A percentile compares a stretch with the other conserved stretches of the same genome.
Conservation (phyloP, 2,888 invertebrate genomes). For the Homarus gammarus region DNA sequence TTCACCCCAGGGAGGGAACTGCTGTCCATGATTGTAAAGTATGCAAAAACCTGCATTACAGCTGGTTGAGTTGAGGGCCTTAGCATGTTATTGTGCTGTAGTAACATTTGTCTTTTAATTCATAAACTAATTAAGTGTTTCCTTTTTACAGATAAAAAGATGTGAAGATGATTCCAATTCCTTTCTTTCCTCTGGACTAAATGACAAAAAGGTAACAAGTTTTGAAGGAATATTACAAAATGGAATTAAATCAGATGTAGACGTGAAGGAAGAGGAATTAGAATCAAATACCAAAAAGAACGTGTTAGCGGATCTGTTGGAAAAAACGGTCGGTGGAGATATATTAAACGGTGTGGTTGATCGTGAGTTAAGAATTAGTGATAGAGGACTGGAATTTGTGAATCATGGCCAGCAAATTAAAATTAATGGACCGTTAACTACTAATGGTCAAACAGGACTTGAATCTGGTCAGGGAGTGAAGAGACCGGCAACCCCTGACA, state of each 20-base stretch:
- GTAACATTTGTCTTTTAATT: neutral
- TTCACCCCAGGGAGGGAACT: no score
- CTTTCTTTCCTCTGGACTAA: constrained; percentile 34
- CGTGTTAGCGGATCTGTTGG: constrained; percentile 90
- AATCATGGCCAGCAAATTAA: constrained; percentile 61
- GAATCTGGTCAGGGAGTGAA: constrained; percentile 67
- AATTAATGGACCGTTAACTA: constrained; percentile 58
- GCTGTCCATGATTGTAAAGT: no score
- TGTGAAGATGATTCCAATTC: constrained; percentile 66
- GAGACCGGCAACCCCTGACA: constrained; percentile 73
- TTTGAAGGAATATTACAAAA: constrained; percentile 75
- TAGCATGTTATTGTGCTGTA: neutral
- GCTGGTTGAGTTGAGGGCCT: no score
- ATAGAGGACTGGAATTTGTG: constrained; percentile 83
- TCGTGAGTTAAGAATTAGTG: constrained; percentile 82
- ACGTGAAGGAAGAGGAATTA: constrained; percentile 48
- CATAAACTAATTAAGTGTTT: neutral
- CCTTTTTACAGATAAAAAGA: constrained; percentile 62
- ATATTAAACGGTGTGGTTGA: constrained; percentile 77
- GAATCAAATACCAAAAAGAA: constrained; percentile 77
- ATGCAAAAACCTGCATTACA: neutral
- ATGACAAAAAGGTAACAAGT: constrained; percentile 69
- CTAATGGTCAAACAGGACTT: constrained; percentile 63
- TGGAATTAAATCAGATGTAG: constrained; percentile 64
- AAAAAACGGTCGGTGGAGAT: constrained; percentile 81